Conservation (phyloP, 2,113 vertebrate genomes). For the Copsychus sechellarum region DNA sequence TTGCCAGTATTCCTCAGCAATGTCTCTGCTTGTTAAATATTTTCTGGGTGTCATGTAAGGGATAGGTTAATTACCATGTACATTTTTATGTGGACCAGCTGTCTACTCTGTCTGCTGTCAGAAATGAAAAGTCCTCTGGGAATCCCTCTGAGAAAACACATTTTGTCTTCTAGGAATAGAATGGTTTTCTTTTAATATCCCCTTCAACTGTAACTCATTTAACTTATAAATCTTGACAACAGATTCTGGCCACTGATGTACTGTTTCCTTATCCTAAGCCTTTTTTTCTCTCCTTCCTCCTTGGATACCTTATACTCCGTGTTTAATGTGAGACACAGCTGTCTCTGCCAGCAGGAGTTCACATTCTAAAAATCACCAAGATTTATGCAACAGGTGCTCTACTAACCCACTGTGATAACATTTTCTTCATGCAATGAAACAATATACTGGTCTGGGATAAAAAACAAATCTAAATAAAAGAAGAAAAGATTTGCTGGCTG, state of each 20-base stretch:
- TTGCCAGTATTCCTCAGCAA: constrained; percentile 8
- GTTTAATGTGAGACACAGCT: constrained; percentile 58
- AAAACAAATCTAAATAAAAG: constrained; percentile 19
- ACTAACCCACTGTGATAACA: not conserved
- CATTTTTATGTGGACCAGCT: constrained; percentile 42
- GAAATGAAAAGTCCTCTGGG: constrained; percentile 37
- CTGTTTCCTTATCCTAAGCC: constrained; percentile 35
- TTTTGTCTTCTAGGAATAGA: constrained; percentile 49
- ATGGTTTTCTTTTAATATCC: constrained; percentile 31
- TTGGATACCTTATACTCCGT: constrained; percentile 33
- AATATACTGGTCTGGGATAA: not conserved
- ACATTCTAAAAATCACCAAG: constrained; percentile 50
- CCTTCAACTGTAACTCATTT: constrained; percentile 1
- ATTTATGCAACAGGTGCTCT: constrained; percentile 61
- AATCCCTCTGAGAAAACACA: constrained; percentile 23
- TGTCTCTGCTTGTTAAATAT: not conserved
- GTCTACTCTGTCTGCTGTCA: constrained; percentile 10
- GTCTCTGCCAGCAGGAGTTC: constrained; percentile 49
- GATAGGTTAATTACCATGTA: constrained; percentile 1
- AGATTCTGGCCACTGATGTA: not conserved
- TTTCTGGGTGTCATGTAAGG: not conserved
- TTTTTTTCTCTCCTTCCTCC: constrained; percentile 5
- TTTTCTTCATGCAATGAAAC: constrained; percentile 37
- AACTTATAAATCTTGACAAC: constrained; percentile 27
- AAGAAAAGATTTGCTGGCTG: not conserved